A percentile compares a stretch with the other conserved stretches of the same genome.
phyloP scores from a whole-genome alignment of 2,888 invertebrate genomes.

The Pterostichus niger region DNA sequence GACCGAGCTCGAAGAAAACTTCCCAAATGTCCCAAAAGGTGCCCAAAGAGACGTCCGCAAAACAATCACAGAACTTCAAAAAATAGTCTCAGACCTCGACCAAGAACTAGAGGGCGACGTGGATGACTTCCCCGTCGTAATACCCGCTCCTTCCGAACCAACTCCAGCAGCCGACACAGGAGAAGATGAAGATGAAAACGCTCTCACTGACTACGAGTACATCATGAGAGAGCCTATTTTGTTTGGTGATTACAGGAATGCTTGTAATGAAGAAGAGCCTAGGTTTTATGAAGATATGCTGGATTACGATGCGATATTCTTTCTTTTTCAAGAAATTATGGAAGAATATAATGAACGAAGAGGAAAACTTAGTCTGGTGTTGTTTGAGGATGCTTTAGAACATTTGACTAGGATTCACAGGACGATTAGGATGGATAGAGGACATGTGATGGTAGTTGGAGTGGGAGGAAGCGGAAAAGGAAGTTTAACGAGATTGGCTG shows the following conservation, averaged over 20 bases:
- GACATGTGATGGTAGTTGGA: slow-evolving; percentile 92
- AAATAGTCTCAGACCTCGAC: not conserved
- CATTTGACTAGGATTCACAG: slow-evolving; percentile 94
- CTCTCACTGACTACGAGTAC: slow-evolving; percentile 80
- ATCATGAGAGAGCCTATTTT: slow-evolving; percentile 89
- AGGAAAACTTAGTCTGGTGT: slow-evolving; percentile 87
- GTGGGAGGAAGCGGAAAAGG: slow-evolving; percentile 95
- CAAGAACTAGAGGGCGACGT: slow-evolving; percentile 68
- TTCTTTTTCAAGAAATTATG: slow-evolving; percentile 92
- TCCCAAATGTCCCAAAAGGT: slow-evolving; percentile 74
- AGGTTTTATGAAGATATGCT: slow-evolving; percentile 93
- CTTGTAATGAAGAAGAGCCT: slow-evolving; percentile 88
- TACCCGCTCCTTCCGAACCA: slow-evolving; percentile 38
- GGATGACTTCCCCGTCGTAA: slow-evolving; percentile 71
- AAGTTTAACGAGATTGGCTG: slow-evolving; percentile 87
- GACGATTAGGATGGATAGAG: slow-evolving; percentile 89
- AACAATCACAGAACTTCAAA: not conserved
- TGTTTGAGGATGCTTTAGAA: slow-evolving; percentile 95
- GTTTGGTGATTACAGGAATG: slow-evolving; percentile 94
- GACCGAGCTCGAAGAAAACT: slow-evolving; percentile 81
- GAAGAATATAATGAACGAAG: slow-evolving; percentile 91
- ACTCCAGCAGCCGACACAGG: slow-evolving; percentile 71
- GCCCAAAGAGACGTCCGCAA: slow-evolving; percentile 61
- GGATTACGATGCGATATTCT: slow-evolving; percentile 94
- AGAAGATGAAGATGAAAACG: slow-evolving; percentile 75